Conservation (phyloP, 2,113 vertebrate genomes). For the Cyanoramphus novaezelandiae region DNA sequence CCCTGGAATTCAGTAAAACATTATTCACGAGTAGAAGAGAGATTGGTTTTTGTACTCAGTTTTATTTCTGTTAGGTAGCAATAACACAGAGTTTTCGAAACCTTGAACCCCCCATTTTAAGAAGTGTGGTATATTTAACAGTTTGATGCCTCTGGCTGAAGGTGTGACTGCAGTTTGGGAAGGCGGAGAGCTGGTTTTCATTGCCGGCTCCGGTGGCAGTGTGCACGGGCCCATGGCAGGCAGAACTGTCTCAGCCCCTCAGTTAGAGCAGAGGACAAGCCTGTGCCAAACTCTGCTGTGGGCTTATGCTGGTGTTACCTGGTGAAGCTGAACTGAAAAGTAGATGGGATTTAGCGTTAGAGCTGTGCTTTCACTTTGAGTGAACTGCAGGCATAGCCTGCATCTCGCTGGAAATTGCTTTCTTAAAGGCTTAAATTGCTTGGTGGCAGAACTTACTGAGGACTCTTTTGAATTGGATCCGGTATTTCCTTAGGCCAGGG, state of each 20-base stretch:
- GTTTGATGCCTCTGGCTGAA: neutral
- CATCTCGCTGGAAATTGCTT: neutral
- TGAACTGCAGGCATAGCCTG: neutral
- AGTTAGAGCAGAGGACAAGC: neutral
- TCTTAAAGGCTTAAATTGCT: rapidly evolving
- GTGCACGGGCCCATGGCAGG: neutral
- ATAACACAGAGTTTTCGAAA: neutral
- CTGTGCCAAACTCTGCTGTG: neutral
- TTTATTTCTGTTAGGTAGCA: neutral
- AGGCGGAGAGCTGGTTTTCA: neutral
- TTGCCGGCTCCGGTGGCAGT: rapidly evolving
- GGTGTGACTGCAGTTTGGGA: neutral
- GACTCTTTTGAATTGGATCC: neutral
- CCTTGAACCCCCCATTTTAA: neutral
- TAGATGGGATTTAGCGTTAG: rapidly evolving
- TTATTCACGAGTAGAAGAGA: neutral
- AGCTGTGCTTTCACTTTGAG: neutral
- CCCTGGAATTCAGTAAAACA: neutral
- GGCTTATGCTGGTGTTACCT: neutral
- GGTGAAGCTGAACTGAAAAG: rapidly evolving
- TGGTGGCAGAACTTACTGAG: neutral
- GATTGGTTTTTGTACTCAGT: neutral
- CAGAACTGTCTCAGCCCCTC: neutral
- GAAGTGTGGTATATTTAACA: rapidly evolving
- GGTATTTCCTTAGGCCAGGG: neutral